Evolutionary conservation across 2,113 vertebrate species (phyloP).

Genomic region (Puntigrus tetrazona): DNA sequence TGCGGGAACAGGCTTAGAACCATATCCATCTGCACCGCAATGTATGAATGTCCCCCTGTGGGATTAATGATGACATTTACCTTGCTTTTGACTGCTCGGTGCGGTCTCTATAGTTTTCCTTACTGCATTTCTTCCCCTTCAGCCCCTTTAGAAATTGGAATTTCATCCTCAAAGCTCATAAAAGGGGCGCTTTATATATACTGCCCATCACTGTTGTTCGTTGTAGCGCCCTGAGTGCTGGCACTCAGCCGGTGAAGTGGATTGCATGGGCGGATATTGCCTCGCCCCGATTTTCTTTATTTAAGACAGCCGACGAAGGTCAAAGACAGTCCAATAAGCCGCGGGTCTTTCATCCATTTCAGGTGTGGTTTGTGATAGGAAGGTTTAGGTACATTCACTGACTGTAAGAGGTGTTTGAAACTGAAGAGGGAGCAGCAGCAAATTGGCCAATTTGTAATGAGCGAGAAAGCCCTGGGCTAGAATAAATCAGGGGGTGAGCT

Average conservation of each 20-base stretch:
- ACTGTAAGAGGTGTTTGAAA: conserved; percentile 8
- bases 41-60: conserved; percentile 36
- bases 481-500: conserved; percentile 35
- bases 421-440: conserved; percentile 34
- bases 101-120: conserved; percentile 43
- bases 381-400: conserved; percentile 12
- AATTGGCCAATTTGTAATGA: conserved; percentile 43
- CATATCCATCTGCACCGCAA: conserved; percentile 33
- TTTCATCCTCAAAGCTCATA: conserved; percentile 52
- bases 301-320: conserved; percentile 32
- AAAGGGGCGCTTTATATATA: conserved; percentile 45
- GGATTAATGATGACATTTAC: conserved; percentile 44
- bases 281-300: conserved; percentile 35
- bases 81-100: conserved; percentile 30
- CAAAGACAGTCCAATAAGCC: conserved; percentile 39
- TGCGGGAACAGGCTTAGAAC: conserved; percentile 10
- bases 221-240: conserved; percentile 46
- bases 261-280: conserved; percentile 42
- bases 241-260: conserved; percentile 37
- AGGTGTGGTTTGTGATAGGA: not conserved
- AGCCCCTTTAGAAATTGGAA: conserved; percentile 52
- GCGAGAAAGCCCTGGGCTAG: conserved; percentile 26
- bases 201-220: conserved; percentile 38
- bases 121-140: conserved; percentile 36
- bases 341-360: not conserved